A percentile compares a stretch with the other conserved stretches of the same genome.
Conservation (phyloP, 2,797 vertebrate species). For the Setipinna tenuifilis region DNA sequence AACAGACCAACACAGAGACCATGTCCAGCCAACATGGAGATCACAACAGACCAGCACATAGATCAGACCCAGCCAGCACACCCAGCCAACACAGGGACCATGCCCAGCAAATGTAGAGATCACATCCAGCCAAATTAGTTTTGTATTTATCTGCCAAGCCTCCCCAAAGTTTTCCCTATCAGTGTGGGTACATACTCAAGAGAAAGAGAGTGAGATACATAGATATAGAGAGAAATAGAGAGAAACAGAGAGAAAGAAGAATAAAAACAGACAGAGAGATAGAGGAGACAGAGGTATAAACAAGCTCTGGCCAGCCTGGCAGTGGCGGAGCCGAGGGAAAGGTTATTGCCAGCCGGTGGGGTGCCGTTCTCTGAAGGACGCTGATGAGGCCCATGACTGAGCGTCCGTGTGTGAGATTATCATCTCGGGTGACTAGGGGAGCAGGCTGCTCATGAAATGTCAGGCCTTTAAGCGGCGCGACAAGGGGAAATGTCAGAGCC, state of each 20-base stretch:
- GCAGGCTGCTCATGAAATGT: constrained; percentile 32
- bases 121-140: too few relatives aligned
- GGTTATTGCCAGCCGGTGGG: constrained; percentile 26
- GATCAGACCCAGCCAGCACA: too few relatives aligned
- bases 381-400: constrained; percentile 9
- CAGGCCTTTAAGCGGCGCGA: constrained; percentile 2
- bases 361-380: not conserved
- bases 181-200: too few relatives aligned
- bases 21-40: too few relatives aligned
- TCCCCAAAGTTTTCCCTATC: too few relatives aligned
- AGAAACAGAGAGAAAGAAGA: not conserved
- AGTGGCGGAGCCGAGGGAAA: not conserved
- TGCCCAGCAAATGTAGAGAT: too few relatives aligned
- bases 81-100: too few relatives aligned
- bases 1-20: too few relatives aligned
- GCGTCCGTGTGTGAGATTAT: constrained; percentile 19
- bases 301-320: not conserved
- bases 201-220: too few relatives aligned
- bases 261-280: not conserved
- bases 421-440: not conserved
- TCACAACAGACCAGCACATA: too few relatives aligned
- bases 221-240: too few relatives aligned
- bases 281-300: not conserved
- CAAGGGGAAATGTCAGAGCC: constrained; percentile 49
- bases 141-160: too few relatives aligned